Conservation (phyloP, 2,888 invertebrate species). For the Ormyrus thymus region DNA sequence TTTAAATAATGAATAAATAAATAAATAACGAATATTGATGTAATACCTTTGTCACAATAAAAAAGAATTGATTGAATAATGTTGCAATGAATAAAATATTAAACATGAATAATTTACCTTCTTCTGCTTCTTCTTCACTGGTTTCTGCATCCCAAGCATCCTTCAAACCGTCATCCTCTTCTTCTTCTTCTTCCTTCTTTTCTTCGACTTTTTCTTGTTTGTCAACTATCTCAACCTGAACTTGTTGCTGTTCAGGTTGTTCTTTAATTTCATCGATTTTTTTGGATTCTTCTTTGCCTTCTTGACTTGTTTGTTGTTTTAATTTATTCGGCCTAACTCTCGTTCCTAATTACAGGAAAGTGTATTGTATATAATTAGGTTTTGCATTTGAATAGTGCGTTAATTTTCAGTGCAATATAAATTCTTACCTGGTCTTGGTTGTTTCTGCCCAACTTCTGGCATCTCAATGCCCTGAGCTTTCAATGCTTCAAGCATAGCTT, state of each 20-base stretch:
- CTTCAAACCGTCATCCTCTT: conserved; percentile 79
- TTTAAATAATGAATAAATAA: neutral
- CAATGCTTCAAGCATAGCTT: conserved; percentile 90
- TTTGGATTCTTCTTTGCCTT: conserved; percentile 76
- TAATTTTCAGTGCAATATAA: conserved; percentile 50
- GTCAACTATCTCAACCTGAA: conserved; percentile 77
- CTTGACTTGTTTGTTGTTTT: conserved; percentile 80
- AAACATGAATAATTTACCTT: conserved; percentile 56
- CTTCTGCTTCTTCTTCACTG: conserved; percentile 78
- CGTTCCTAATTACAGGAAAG: conserved; percentile 78
- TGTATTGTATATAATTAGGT: neutral
- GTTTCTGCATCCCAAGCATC: conserved; percentile 91
- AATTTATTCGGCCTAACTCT: conserved; percentile 84
- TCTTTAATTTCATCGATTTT: conserved; percentile 68
- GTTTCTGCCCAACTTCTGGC: conserved; percentile 82
- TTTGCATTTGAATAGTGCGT: neutral
- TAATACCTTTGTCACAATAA: neutral
- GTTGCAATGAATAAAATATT: neutral
- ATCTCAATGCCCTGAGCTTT: conserved; percentile 92
- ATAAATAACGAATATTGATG: neutral
- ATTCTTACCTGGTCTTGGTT: conserved; percentile 76
- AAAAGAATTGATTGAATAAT: neutral
- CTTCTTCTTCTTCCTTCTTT: conserved; percentile 76
- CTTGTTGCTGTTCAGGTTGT: conserved; percentile 60
- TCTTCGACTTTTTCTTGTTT: conserved; percentile 73